Percentiles rank a stretch among this genome's conserved stretches.
phyloP scores from a whole-genome alignment of 2,888 invertebrate species.

The Lottia gigantea region DNA sequence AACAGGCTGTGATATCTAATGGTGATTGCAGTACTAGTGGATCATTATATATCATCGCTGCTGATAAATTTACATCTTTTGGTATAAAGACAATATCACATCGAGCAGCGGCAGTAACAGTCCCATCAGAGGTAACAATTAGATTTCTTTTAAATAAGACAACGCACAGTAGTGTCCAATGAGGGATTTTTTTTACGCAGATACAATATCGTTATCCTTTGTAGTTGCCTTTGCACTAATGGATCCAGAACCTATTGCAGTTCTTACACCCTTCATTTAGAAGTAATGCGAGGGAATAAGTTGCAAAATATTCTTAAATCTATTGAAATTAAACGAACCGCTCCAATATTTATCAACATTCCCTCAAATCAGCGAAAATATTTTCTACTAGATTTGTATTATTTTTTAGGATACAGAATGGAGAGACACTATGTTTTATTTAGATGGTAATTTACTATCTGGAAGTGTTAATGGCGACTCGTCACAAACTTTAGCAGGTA shows the following conservation, averaged over 20 bases:
- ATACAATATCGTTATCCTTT: neutral
- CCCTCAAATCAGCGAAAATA: neutral
- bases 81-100: conserved; percentile 33
- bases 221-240: no score
- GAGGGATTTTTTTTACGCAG: neutral
- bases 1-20: conserved; percentile 48
- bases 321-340: no score
- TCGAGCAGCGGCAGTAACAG: conserved; percentile 18
- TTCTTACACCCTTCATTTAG: no score
- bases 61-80: conserved; percentile 31
- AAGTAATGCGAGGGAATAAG: no score
- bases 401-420: conserved; percentile 39
- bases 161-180: neutral
- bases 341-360: no score
- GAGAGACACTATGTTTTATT: conserved; percentile 48
- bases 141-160: neutral
- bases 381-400: neutral
- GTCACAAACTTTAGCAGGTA: conserved; percentile 35
- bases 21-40: conserved; percentile 47
- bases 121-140: conserved; percentile 19
- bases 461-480: conserved; percentile 39
- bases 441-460: conserved; percentile 37
- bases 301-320: no score
- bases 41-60: conserved; percentile 44
- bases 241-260: no score